Evolutionary conservation across 2,797 vertebrate species (phyloP).

Genomic region (Smutsia gigantea): DNA sequence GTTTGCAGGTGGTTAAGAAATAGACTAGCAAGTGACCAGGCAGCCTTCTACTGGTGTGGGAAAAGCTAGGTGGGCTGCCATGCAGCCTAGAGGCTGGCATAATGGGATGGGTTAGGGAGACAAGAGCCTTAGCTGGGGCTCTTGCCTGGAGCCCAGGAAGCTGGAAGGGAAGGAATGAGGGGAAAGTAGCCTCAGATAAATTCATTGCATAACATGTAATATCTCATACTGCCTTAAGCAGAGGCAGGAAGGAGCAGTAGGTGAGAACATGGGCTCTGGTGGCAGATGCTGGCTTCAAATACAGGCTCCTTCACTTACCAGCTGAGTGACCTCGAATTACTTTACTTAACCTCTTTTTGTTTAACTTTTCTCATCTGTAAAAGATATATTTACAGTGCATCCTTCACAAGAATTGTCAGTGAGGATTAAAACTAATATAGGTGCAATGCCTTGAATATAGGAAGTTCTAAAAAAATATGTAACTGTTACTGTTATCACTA

Average conservation of each 20-base stretch:
- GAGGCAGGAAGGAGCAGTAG: neutral
- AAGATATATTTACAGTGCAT: slow-evolving; percentile 13
- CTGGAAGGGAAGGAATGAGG: neutral
- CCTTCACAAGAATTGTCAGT: neutral
- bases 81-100: neutral
- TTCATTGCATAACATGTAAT: neutral
- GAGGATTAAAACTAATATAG: neutral
- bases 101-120: neutral
- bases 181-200: neutral
- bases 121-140: neutral
- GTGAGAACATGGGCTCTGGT: neutral
- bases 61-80: neutral
- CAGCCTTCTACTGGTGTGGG: neutral
- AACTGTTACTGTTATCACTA: neutral
- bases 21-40: neutral
- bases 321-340: neutral
- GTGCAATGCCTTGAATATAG: neutral
- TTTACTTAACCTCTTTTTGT: neutral
- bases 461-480: neutral
- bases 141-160: neutral
- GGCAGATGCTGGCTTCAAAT: neutral
- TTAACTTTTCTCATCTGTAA: neutral
- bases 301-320: neutral
- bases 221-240: neutral
- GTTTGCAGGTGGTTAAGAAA: neutral